These are phyloP conservation scores for Aquatica leii DNA, from an alignment of 2,888 invertebrate species.

Conservation along the genomic window DNA sequence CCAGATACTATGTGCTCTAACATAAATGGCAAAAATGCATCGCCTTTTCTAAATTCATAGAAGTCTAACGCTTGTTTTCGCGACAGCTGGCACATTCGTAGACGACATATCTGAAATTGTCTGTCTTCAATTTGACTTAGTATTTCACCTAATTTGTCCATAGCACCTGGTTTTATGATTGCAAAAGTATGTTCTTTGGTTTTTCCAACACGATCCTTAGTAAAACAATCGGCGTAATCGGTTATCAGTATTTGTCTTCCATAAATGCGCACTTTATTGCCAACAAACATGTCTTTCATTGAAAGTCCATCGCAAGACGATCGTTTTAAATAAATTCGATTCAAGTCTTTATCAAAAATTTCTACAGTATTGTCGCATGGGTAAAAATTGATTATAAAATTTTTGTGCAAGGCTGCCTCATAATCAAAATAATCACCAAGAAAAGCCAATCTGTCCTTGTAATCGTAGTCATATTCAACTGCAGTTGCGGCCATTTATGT, in stretches of 20 bases:
- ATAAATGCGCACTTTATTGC: constrained; percentile 75
- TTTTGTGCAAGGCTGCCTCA: constrained; percentile 75
- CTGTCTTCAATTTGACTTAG: constrained; percentile 71
- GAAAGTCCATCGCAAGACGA: constrained; percentile 72
- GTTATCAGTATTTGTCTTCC: constrained; percentile 77
- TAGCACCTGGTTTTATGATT: constrained; percentile 78
- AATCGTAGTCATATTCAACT: constrained; percentile 59
- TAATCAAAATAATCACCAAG: constrained; percentile 89
- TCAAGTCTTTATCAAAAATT: constrained; percentile 62
- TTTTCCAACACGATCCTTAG: constrained; percentile 69
- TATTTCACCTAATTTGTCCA: constrained; percentile 77
- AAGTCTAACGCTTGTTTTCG: constrained; percentile 72
- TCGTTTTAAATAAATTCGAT: constrained; percentile 65
- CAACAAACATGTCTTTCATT: constrained; percentile 75
- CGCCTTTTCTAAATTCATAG: constrained; percentile 66
- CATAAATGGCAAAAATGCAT: constrained; percentile 70
- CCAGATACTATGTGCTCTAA: constrained; percentile 73
- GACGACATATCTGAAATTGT: constrained; percentile 69
- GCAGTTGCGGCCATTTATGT: constrained; percentile 22
- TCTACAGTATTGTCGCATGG: constrained; percentile 81
- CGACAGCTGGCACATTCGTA: constrained; percentile 76
- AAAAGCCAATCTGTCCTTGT: constrained; percentile 68
- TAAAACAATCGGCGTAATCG: constrained; percentile 76
- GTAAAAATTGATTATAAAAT: constrained; percentile 80
- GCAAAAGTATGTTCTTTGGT: constrained; percentile 77